Base-by-base conservation (phyloP, 30 jellyfish, hydroid and myxozoan species). In the Chrysaora quinquecirrha region DNA sequence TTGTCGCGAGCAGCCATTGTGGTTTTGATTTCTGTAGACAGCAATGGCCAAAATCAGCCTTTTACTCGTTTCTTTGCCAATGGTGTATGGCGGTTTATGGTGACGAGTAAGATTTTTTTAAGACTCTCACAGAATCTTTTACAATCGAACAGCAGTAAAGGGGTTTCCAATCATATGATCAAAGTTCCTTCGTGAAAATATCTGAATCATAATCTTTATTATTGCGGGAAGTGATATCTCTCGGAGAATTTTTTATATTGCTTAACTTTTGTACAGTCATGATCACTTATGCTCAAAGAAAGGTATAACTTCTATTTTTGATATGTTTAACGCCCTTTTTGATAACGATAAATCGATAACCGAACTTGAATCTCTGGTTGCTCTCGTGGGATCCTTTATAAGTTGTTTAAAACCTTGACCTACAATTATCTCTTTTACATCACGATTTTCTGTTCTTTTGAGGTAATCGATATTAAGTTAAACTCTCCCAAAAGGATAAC, bases 211-310 rank as follows among this genome's bases (percentile, higher is more conserved):
- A 75, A 20, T 11, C 81, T 60, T 75, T 47, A 54, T 75, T 46
- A 75, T 75, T 75, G 73, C 86, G 86, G 78, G 75, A 47, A 48
- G 78, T 75, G 21, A 75, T 60, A 18, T 75, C 86, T 75, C 78
- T 75, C 19, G 24, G 34, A 48, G 86, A 56, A 38, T 14, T n/a
- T 48, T 75, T 75, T 38, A 20, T 60, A 9, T 48, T 75, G 81
- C 50, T 47, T 28, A 16, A 19, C 28, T 43, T 28, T 30, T 32
- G 10, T 75, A 0, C 78, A 43, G 73, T 75, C 75, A 54, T 75
- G 86, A 48, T 75, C 81, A 23, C 86, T 48, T 25, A 75, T 23
- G 34, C 78, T 21, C 29, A n/a, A n/a, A n/a, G n/a, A 30, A 48
- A 48, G 86, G 58, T 43, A 75, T 14, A 34, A 75, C 86, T 48